Evolutionary conservation across 2,113 vertebrate species (phyloP), one percentile per base, ranked within the genome.

Genomic region (Anarhynchus alexandrinus): DNA sequence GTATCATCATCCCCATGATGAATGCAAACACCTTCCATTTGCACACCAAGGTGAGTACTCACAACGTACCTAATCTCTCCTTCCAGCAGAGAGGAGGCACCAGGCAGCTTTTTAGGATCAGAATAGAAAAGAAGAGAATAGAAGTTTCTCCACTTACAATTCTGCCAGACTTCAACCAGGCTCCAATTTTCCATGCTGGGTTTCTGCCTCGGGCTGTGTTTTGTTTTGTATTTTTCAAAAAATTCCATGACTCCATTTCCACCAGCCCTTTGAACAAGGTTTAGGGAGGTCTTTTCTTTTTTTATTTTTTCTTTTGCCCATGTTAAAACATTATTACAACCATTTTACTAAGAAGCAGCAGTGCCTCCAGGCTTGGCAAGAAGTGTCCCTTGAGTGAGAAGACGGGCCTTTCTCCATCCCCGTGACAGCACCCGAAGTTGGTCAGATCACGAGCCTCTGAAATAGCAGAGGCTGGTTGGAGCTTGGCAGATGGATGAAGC

Each of bases 141-240:
- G 87, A 96, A 92, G 66, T 96, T 96, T 95, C 94, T 91, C 71
- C 87, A 45, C 85, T 92, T 70, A 94, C 20, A 95, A 1, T 88
- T 96, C 76, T 92, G 85, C 92, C 93, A 96, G 93, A 82, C 78
- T 95, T 85, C 42, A 96, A 79, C 57, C 0, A 0, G 74, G 82
- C 34, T 97, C 96, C 93, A 96, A 96, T 96, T 97, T 97, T 97
- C 96, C 94, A 70, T 95, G 94, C 92, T 94, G 96, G 77, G 94
- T 96, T 92, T 89, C 82, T 93, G 93, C 96, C 96, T 87, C 4
- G 3, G 71, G 94, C 92, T 90, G 71, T 96, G 94, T 96, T 96
- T 97, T 96, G 93, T 95, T 96, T 94, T 92, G 70, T 94, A 65
- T 88, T 97, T 93, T 88, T 96, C 62, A 80, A 93, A 96, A 96